Evolutionary conservation across 2,888 invertebrate genomes (phyloP).

Genomic region (Papilio gigon): DNA sequence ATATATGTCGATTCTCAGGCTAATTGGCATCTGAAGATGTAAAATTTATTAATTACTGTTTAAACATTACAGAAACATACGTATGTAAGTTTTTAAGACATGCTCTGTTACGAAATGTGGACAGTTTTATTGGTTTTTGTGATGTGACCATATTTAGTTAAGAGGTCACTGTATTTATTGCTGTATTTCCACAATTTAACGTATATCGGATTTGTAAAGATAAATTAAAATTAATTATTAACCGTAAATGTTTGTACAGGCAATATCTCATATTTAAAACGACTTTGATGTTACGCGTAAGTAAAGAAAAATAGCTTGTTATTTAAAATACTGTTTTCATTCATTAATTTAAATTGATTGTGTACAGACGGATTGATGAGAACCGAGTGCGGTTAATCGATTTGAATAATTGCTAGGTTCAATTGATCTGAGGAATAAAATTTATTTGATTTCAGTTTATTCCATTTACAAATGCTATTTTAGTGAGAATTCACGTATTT

Average conservation of each 20-base stretch:
- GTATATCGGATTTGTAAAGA: background rate
- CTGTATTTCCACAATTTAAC: conserved; percentile 27
- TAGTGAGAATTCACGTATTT: background rate
- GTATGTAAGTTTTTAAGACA: conserved; percentile 11
- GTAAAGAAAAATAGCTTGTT: background rate
- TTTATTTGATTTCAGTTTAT: conserved; percentile 11
- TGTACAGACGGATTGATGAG: conserved; percentile 13
- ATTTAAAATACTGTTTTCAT: conserved; percentile 11
- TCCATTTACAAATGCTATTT: conserved; percentile 1
- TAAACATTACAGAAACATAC: conserved; percentile 1
- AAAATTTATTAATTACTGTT: background rate
- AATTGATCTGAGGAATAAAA: conserved; percentile 25
- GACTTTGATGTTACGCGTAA: too few species aligned
- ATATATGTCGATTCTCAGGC: background rate
- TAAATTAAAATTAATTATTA: conserved; percentile 18
- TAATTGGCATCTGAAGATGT: background rate
- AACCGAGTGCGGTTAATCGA: conserved; percentile 26
- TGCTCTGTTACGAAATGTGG: conserved; percentile 28
- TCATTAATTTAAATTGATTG: conserved; percentile 13
- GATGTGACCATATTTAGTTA: conserved; percentile 28
- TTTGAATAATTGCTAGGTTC: conserved; percentile 23
- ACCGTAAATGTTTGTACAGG: background rate
- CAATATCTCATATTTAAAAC: background rate
- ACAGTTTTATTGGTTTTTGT: conserved; percentile 30
- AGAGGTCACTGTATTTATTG: conserved; percentile 22